phyloP scores from a whole-genome alignment of 2,113 vertebrate species.

The Numenius arquata region DNA sequence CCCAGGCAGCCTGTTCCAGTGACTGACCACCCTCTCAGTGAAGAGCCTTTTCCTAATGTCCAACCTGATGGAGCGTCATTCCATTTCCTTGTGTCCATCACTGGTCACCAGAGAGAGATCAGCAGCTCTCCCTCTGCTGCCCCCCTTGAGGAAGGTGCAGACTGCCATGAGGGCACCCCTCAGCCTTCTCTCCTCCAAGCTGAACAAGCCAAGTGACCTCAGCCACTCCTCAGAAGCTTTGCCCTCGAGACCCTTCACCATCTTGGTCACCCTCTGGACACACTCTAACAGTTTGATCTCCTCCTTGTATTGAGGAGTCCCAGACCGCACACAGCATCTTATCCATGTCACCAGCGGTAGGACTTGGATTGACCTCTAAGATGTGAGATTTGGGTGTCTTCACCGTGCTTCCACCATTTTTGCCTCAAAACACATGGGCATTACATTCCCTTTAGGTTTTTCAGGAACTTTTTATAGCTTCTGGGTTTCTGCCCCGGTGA shows the following conservation, averaged over 20 bases:
- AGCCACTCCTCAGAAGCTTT: not conserved
- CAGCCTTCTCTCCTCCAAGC: not conserved
- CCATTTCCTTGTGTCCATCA: not conserved
- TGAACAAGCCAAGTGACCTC: not conserved
- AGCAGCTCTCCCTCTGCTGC: not conserved
- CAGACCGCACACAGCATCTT: not conserved
- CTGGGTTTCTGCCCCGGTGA: fast-evolving
- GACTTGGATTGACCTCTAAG: not conserved
- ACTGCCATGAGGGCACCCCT: not conserved
- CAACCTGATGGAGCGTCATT: not conserved
- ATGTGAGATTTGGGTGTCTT: fast-evolving
- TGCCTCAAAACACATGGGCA: fast-evolving
- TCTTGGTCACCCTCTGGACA: not conserved
- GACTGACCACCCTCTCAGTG: not conserved
- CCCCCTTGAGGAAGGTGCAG: not conserved
- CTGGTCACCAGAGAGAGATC: not conserved
- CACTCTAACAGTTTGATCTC: not conserved
- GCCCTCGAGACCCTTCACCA: not conserved
- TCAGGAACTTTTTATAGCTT: fast-evolving
- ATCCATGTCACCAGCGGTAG: fast-evolving
- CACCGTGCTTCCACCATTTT: fast-evolving
- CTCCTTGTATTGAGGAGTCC: not conserved
- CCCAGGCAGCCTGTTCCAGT: not conserved
- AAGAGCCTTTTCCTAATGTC: not conserved
- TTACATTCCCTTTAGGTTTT: fast-evolving